phyloP scores from a whole-genome alignment of 2,797 vertebrate genomes.

The Pachyuromys duprasi region DNA sequence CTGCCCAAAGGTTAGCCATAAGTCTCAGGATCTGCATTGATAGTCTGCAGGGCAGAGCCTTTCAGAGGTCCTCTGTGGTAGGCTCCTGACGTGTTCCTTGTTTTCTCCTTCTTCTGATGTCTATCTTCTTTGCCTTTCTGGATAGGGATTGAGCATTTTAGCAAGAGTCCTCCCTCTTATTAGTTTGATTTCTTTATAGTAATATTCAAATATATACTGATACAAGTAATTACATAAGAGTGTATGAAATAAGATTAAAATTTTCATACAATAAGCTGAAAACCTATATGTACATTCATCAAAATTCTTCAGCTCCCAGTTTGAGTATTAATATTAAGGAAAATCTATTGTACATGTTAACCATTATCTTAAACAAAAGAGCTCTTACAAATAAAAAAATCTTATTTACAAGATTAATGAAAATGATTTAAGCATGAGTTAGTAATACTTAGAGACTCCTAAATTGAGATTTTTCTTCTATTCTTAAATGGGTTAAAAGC shows the following conservation, averaged over 20 bases:
- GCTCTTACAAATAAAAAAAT: constrained; percentile 40
- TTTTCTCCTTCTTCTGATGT: no score
- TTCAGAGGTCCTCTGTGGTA: no score
- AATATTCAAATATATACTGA: not conserved
- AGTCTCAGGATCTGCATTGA: no score
- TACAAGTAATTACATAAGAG: not conserved
- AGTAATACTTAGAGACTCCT: constrained; percentile 42
- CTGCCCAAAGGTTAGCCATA: no score
- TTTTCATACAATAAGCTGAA: not conserved
- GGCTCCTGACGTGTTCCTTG: no score
- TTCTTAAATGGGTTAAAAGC: constrained; percentile 56
- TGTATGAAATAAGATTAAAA: not conserved
- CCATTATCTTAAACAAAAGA: constrained; percentile 45
- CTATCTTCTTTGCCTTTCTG: no score
- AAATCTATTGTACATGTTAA: constrained; percentile 8
- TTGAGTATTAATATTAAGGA: not conserved
- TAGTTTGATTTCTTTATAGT: not conserved
- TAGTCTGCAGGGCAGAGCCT: no score
- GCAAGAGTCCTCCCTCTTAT: no score
- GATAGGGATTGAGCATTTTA: no score
- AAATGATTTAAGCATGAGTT: constrained; percentile 41
- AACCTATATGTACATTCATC: not conserved
- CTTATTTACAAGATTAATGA: not conserved
- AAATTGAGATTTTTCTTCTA: constrained; percentile 33
- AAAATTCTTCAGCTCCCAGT: not conserved